Conservation (phyloP, 1,140 invertebrate genomes). For the Elymnias hypermnestra region DNA sequence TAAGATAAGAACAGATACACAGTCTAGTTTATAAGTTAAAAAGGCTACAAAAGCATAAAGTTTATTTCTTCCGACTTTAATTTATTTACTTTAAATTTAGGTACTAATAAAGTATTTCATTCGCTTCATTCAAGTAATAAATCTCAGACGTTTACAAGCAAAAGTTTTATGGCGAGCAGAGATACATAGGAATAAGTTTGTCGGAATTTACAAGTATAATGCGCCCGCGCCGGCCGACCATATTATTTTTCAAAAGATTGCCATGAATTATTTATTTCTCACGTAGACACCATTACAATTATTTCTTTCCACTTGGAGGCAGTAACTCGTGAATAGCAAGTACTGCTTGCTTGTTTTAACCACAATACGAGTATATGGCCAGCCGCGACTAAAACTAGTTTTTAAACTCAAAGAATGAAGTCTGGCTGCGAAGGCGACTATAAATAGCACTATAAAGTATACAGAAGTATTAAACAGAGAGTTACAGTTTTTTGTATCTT, state of each 20-base stretch:
- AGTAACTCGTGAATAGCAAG: constrained; percentile 64
- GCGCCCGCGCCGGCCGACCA: constrained; percentile 52
- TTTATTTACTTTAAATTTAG: too few relatives aligned
- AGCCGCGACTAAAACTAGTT: constrained; percentile 24
- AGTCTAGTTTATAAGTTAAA: too few relatives aligned
- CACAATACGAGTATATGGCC: constrained; percentile 19
- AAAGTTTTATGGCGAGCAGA: constrained; percentile 21
- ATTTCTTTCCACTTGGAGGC: constrained; percentile 63
- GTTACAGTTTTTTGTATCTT: constrained; percentile 3
- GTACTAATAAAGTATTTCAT: constrained; percentile 1
- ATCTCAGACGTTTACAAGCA: constrained; percentile 16
- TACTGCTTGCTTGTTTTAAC: constrained; percentile 27
- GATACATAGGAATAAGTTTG: constrained; percentile 35
- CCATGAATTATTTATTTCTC: constrained; percentile 70
- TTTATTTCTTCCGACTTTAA: too few relatives aligned
- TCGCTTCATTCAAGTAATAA: constrained; percentile 16
- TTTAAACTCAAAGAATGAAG: constrained; percentile 23
- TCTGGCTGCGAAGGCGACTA: constrained; percentile 21
- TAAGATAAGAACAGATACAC: too few relatives aligned
- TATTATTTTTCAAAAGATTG: constrained; percentile 70
- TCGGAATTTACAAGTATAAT: constrained; percentile 69
- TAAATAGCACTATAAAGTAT: constrained; percentile 22
- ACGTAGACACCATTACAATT: constrained; percentile 69
- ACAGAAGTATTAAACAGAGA: constrained; percentile 14
- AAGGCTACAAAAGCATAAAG: too few relatives aligned